Conservation (phyloP, 1,140 invertebrate species). For the Lethocerus indicus region DNA sequence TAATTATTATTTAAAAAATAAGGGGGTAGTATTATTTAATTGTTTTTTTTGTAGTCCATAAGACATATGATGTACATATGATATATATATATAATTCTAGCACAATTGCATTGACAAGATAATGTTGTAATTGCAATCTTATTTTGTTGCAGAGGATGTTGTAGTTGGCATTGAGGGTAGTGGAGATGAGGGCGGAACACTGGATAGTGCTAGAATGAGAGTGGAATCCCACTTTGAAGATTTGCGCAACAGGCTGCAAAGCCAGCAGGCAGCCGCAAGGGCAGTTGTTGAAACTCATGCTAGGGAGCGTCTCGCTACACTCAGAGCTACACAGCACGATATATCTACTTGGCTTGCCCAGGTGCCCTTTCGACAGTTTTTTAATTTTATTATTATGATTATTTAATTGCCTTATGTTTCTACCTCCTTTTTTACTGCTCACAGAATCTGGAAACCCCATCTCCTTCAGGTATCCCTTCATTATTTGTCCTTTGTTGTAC, state of each 20-base stretch:
- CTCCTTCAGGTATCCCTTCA: no score
- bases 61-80: no score
- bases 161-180: slow-evolving; percentile 26
- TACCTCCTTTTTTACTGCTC: no score
- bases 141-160: slow-evolving; percentile 23
- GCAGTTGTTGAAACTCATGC: slow-evolving; percentile 39
- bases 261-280: slow-evolving; percentile 37
- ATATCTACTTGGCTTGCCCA: slow-evolving; percentile 35
- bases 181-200: slow-evolving; percentile 26
- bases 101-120: background rate
- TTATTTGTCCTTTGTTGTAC: no score
- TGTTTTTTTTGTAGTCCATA: no score
- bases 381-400: background rate
- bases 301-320: slow-evolving; percentile 32
- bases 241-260: slow-evolving; percentile 30
- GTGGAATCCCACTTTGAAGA: slow-evolving; percentile 37
- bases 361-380: slow-evolving; percentile 16
- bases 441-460: no score
- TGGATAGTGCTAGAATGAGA: slow-evolving; percentile 27
- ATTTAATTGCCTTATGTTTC: background rate
- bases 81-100: background rate
- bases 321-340: slow-evolving; percentile 40
- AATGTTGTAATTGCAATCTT: slow-evolving; percentile 1
- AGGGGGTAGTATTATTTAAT: no score
- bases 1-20: no score